Base-by-base conservation (phyloP, 2,113 vertebrate species). In the Seriola aureovittata region DNA sequence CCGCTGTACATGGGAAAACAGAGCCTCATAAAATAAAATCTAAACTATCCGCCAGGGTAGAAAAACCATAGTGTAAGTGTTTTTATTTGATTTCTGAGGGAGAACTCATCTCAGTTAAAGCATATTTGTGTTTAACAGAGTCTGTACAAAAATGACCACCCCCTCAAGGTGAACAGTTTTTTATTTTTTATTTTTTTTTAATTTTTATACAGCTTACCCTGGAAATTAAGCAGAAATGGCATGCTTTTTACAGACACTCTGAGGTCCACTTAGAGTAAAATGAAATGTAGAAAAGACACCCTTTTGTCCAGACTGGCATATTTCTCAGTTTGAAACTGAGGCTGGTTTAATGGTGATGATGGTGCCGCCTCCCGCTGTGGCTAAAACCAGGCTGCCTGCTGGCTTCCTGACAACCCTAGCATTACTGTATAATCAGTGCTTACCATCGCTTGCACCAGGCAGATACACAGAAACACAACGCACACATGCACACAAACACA, bases 381-480 rank as follows among this genome's bases (percentile, higher is more conserved):
- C 82, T 89, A 93, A 91, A 87, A 90, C 91, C 82, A 90, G 88
- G 90, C 91, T 92, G 88, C 93, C 92, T 87, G 91, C 91, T 92
- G 92, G 89, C 89, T 92, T 92, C 87, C 91, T 95, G 92, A 92
- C 92, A 92, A 82, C 73, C 87, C 86, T 68, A 75, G 80, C 81
- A 92, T 94, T 94, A 93, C 87, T 85, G 81, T 79, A 80, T 89
- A 91, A 93, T 94, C 88, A 88, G 85, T 70, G 85, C 88, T 89
- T 87, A 84, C 89, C 89, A 90, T 85, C 34, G 63, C 73, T 57
- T 63, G 87, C 73, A 86, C 87, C 60, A 55, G 76, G 71, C 80
- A 66, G 52, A 78, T 42, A 73, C 71, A 75, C 82, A 75, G 19
- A 44, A 71, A 48, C 42, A 64, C 42, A 64, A 36, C 68, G 48